Base-by-base conservation (phyloP, 2,797 vertebrate genomes). In the Chromis chromis region DNA sequence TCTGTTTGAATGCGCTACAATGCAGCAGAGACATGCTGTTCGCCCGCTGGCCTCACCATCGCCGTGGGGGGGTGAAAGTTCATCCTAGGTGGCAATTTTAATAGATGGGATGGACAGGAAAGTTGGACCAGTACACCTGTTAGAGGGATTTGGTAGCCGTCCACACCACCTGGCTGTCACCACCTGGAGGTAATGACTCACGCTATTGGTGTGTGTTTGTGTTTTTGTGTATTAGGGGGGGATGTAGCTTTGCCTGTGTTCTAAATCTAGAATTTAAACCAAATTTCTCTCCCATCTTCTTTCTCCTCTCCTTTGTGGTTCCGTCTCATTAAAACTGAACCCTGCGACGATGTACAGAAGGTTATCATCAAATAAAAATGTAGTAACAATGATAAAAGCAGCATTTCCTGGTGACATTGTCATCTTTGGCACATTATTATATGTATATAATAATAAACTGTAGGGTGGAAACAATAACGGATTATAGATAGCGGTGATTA, bases 121-220 rank as follows among this genome's bases (percentile, higher is more conserved):
- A 17, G 70, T 65, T 55, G 60, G 50, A 67, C 54, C 24, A 7
- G 46, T 63, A 58, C 74, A 82, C 73, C 60, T 87, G 75, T 77
- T 70, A 22, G 46, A 52, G 73, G 78, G 66, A 68, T 78, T 59
- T 59, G 57, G 40, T 70, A 12, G 70, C 65, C 61, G 14, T 84
- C 68, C 63, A 44, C 57, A 53, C 83, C 82, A 83, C 83, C 85
- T 89, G 87, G 78, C 60, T 55, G 17, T 49, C 76, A 36, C 76
- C 87, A 86, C 84, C 80, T 88, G 88, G 69, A 85, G 78, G 42
- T 69, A 82, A 74, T 91, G 89, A 87, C 75, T 86, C 84, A 79
- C 61, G n/a, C 56, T 65, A 28, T 78, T 52, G 58, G 58, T 4
- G 59, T 73, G 42, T 55, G 16, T 73, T 22, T 66, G 65, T 72